Conservation (phyloP, 1,140 invertebrate species). For the Sycophaga agraensis region DNA sequence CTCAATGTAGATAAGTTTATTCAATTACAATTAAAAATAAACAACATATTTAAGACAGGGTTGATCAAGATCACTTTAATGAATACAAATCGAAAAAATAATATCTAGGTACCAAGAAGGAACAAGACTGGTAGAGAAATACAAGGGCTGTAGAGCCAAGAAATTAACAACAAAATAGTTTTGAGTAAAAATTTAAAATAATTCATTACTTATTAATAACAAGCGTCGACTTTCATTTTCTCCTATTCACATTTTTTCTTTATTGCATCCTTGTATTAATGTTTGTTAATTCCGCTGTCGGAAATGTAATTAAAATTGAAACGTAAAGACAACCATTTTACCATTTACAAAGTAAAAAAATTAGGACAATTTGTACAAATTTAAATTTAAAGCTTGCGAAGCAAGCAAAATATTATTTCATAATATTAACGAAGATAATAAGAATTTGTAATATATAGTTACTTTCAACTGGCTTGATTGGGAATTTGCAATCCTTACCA, state of each 20-base stretch:
- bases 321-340: background rate
- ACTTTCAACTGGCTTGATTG: too few relatives aligned
- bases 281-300: background rate
- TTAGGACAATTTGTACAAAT: background rate
- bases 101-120: conserved; percentile 44
- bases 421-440: background rate
- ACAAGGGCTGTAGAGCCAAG: conserved; percentile 39
- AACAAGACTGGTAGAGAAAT: conserved; percentile 51
- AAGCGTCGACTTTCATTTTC: too few relatives aligned
- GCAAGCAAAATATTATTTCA: background rate
- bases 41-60: conserved; percentile 39
- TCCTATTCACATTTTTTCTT: too few relatives aligned
- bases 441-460: background rate
- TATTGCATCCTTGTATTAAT: too few relatives aligned
- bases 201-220: background rate
- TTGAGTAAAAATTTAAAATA: conserved; percentile 16
- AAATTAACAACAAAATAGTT: conserved; percentile 30
- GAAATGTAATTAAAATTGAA: background rate
- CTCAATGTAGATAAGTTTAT: conserved; percentile 28
- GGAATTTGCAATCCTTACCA: too few relatives aligned
- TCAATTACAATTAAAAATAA: conserved; percentile 18
- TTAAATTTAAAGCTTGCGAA: conserved; percentile 3
- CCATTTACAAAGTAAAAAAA: background rate
- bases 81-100: conserved; percentile 32
- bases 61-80: conserved; percentile 41